Base-by-base conservation (phyloP, 2,888 invertebrate genomes). In the Podotricha telesiphe region DNA sequence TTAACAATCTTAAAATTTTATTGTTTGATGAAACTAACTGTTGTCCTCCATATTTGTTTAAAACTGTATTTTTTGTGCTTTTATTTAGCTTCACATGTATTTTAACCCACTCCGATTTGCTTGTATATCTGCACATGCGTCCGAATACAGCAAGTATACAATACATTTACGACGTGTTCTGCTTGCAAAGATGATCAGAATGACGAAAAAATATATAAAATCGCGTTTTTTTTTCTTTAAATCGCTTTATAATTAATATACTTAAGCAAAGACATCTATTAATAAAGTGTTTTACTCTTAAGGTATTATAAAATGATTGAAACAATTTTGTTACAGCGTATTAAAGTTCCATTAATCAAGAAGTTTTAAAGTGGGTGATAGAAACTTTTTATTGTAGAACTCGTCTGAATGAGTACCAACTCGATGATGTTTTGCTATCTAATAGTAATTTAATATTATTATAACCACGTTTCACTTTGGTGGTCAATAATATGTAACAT, bases 371-470 rank as follows among this genome's bases (percentile, higher is more conserved):
- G 13, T 45, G 45, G 45, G 45, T 51, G 0, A 51, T 51, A 51
- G 51, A 51, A 51, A 51, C 28, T 51, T 0, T 28, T 51, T 53
- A 53, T 28, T 53, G n/a, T 34, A 53, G 2, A 53, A 34, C 17
- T 53, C 7, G 13, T 53, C 28, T 17, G 34, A n/a, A 28, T 28
- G 15, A 22, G 15, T 51, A 34, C 4, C 10, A 53, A 0, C 5
- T 15, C n/a, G n/a, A 34, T 53, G n/a, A 28, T 28, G 28, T 28
- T n/a, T 8, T n/a, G 53, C 28, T 28, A n/a, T 53, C n/a, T 3
- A 53, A 8, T 15, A 51, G 13, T 51, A 51, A 22, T 51, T n/a
- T n/a, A n/a, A 51, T 22, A 22, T 51, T n/a, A 51, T 51, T 34
- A n/a, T 53, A 53, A n/a, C n/a, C 8, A 10, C 1, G n/a, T 28